Base-by-base conservation (phyloP, 1,140 invertebrate species). In the Drosophila pectinifera region DNA sequence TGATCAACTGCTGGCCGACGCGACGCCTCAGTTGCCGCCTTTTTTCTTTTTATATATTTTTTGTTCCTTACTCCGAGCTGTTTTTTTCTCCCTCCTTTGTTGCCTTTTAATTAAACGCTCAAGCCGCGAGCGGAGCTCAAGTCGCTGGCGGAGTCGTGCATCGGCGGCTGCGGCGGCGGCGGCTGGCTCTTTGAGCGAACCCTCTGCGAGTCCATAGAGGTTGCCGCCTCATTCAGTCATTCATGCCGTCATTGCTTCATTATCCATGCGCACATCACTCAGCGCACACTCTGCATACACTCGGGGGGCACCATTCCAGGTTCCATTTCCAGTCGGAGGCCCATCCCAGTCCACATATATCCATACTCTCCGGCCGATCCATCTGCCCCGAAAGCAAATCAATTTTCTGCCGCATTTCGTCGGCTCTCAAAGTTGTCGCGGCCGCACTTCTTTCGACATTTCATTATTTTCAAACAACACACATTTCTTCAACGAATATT, bases 181-280 rank as follows among this genome's bases (percentile, higher is more conserved):
- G 77, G 64, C 76, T 76, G 78, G 39, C 83, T 46, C 83, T 88
- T 88, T 88, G 83, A 83, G 69, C 16, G 31, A 69, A 56, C 46
- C 48, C 68, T 63, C 63, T 24, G 16, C 59, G 26, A 46, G n/a
- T 28, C 48, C 74, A 78, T 18, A 82, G 59, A 67, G 45, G 64
- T 56, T 64, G 78, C 78, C 68, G 64, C 68, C 68, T 72, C 83
- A 77, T 77, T 64, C 78, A 55, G 57, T 53, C 62, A 64, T 73
- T 86, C 64, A 76, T 69, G 75, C 75, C 73, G 62, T 81, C 82
- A 81, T 81, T 86, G 78, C 83, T 79, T 77, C 79, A 88, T 88
- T 88, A 88, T 88, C 83, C 83, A 88, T 83, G 84, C 80, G 84
- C 84, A 67, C 82, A 89, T 88, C 83, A 88, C 83, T 88, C 83